phyloP scores from a whole-genome alignment of 2,888 invertebrate species.

The Ernsta delagoae region DNA sequence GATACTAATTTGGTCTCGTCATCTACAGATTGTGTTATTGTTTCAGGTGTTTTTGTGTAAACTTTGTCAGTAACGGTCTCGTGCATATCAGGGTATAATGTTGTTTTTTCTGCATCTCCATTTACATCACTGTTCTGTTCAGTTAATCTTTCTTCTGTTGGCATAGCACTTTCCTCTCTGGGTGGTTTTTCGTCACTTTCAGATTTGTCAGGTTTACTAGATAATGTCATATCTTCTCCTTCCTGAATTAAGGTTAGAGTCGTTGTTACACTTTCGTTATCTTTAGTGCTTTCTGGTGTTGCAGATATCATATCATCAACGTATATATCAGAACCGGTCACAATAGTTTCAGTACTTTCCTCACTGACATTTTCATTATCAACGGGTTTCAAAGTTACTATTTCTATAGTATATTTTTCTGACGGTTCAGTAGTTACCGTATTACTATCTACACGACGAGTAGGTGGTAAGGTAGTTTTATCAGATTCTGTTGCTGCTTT shows the following conservation, averaged over 20 bases:
- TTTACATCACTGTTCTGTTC: slow-evolving; percentile 13
- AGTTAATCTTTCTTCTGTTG: no score
- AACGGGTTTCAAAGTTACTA: neutral
- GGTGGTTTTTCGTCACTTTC: slow-evolving; percentile 35
- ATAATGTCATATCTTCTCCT: slow-evolving; percentile 2
- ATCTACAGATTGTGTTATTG: slow-evolving; percentile 37
- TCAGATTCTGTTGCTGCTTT: slow-evolving; percentile 12
- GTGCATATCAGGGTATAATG: slow-evolving; percentile 23
- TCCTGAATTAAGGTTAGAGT: neutral
- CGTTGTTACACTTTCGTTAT: neutral
- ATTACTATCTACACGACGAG: slow-evolving; percentile 20
- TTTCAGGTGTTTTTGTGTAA: slow-evolving; percentile 37
- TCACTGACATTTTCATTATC: slow-evolving; percentile 11
- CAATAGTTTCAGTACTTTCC: slow-evolving; percentile 16
- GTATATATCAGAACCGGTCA: slow-evolving; percentile 5
- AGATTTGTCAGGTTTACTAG: slow-evolving; percentile 25
- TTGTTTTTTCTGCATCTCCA: slow-evolving; percentile 35
- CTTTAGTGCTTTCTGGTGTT: neutral
- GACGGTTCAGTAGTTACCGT: slow-evolving; percentile 13
- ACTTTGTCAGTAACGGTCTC: slow-evolving; percentile 19
- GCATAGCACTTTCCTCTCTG: slow-evolving; percentile 23
- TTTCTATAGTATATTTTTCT: slow-evolving; percentile 5
- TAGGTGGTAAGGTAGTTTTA: slow-evolving; percentile 5
- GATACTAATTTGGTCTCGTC: slow-evolving; percentile 42
- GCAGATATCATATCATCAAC: slow-evolving; percentile 1